A percentile compares a stretch with the other conserved stretches of the same genome.
Evolutionary conservation across 2,113 vertebrate genomes (phyloP).

Genomic region (Manacus vitellinus): DNA sequence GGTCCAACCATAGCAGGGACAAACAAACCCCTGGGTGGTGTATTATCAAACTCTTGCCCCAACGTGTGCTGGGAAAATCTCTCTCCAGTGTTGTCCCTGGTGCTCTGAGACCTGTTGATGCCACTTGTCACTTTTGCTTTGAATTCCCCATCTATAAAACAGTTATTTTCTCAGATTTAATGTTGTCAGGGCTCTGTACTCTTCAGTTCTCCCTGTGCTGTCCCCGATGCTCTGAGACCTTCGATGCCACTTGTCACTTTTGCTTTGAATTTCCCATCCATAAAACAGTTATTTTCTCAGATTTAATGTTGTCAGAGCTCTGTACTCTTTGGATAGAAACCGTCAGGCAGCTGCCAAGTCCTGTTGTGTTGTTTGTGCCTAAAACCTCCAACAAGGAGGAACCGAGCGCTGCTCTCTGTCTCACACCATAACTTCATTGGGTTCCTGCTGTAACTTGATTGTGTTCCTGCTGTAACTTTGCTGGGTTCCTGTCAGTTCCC

Average conservation of each 20-base stretch:
- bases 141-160: rapidly evolving
- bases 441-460: background rate
- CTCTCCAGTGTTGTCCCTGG: rapidly evolving
- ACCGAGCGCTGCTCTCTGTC: background rate
- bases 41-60: rapidly evolving
- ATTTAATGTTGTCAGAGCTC: rapidly evolving
- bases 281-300: background rate
- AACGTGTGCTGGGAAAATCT: rapidly evolving
- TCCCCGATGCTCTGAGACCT: background rate
- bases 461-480: background rate
- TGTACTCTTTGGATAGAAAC: background rate
- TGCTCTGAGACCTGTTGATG: rapidly evolving
- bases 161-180: background rate
- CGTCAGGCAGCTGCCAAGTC: rapidly evolving
- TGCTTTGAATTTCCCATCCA: background rate
- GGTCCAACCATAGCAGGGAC: background rate
- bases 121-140: background rate
- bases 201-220: background rate
- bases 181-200: background rate
- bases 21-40: rapidly evolving
- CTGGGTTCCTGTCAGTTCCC: background rate
- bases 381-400: rapidly evolving
- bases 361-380: rapidly evolving
- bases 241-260: background rate
- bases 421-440: background rate